Conservation (phyloP, 2,888 invertebrate genomes). For the Halocaridina rubra region DNA sequence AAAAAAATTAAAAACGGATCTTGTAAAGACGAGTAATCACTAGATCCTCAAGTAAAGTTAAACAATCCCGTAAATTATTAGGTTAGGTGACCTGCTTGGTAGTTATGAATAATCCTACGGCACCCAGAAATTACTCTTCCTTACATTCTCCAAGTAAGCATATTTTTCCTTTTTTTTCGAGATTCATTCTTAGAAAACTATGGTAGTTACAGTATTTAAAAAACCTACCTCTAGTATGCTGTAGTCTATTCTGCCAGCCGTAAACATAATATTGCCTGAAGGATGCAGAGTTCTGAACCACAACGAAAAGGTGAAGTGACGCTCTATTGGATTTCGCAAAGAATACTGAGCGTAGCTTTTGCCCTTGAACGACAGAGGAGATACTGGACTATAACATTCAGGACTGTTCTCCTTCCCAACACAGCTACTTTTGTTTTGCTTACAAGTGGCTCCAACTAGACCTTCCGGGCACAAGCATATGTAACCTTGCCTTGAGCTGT, state of each 20-base stretch:
- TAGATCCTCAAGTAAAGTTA: too few relatives aligned
- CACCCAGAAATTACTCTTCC: too few relatives aligned
- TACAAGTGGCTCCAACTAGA: slow-evolving; percentile 76
- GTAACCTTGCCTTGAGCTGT: slow-evolving; percentile 77
- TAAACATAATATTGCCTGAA: slow-evolving; percentile 87
- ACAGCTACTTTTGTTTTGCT: slow-evolving; percentile 76
- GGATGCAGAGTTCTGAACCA: slow-evolving; percentile 86
- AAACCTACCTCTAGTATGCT: slow-evolving; percentile 79
- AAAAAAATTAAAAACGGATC: neutral
- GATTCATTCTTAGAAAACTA: too few relatives aligned
- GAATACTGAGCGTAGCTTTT: slow-evolving; percentile 85
- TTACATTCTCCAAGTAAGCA: too few relatives aligned
- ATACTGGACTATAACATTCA: slow-evolving; percentile 79
- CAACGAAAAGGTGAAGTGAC: slow-evolving; percentile 75
- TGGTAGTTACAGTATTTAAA: too few relatives aligned
- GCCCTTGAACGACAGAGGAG: slow-evolving; percentile 83
- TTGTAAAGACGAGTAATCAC: too few relatives aligned
- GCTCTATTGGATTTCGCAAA: slow-evolving; percentile 72
- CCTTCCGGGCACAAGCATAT: slow-evolving; percentile 84
- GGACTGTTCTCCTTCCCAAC: slow-evolving; percentile 72
- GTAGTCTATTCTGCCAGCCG: slow-evolving; percentile 88
- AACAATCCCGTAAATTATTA: too few relatives aligned
- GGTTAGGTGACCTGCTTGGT: too few relatives aligned
- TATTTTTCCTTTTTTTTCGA: too few relatives aligned
- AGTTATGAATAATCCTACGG: too few relatives aligned